phyloP scores from a whole-genome alignment of 2,888 invertebrate species.

The Papilio elwesi region DNA sequence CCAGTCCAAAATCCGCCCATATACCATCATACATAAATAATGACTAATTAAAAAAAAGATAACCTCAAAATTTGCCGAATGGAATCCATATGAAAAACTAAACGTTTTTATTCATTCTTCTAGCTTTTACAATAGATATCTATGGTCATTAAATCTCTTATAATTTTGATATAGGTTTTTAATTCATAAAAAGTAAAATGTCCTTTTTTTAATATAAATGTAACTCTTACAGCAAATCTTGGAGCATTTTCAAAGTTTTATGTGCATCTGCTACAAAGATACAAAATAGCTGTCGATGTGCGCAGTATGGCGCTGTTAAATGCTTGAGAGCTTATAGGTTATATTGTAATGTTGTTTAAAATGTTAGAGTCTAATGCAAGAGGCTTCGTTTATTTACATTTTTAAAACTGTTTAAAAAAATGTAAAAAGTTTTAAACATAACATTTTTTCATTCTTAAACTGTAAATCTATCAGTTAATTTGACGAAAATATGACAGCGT shows the following conservation, averaged over 20 bases:
- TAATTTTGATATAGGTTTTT: neutral
- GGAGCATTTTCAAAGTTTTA: constrained; percentile 23
- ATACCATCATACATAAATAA: neutral
- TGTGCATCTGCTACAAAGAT: constrained; percentile 35
- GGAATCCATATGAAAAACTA: too few species aligned
- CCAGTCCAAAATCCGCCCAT: constrained; percentile 11
- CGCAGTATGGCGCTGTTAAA: neutral
- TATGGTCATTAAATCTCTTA: neutral
- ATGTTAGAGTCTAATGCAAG: constrained; percentile 20
- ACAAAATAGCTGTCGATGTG: constrained; percentile 7
- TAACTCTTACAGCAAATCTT: constrained; percentile 35
- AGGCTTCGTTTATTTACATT: neutral
- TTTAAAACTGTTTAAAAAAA: too few species aligned
- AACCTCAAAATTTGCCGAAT: too few species aligned
- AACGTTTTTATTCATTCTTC: too few species aligned
- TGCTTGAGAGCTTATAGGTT: constrained; percentile 40
- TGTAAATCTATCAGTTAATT: too few species aligned
- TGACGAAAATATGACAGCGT: too few species aligned
- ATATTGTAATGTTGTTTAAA: constrained; percentile 21
- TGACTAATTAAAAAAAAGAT: neutral
- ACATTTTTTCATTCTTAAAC: neutral
- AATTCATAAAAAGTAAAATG: neutral
- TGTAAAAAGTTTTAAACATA: neutral
- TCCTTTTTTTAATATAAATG: neutral
- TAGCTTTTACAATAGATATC: too few species aligned